Percentiles rank a stretch among this genome's conserved stretches.
These are phyloP conservation scores for Rotaria macrura DNA, from an alignment of 2,888 invertebrate genomes.

Conservation along the genomic window DNA sequence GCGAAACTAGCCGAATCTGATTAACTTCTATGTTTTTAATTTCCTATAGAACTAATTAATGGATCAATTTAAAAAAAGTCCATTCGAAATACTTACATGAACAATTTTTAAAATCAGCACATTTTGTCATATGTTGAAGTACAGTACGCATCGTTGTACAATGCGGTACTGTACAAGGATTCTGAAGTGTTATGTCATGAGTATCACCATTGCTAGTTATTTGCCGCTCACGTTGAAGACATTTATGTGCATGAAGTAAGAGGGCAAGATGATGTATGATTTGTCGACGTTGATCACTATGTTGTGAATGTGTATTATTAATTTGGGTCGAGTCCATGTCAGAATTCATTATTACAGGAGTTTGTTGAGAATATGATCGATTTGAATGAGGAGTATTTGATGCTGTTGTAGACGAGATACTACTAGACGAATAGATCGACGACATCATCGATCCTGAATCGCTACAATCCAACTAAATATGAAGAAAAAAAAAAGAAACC, in stretches of 20 bases:
- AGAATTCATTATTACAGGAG: background rate
- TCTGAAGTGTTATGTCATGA: background rate
- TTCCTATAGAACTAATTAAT: no score
- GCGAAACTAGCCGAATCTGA: no score
- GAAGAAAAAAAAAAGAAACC: background rate
- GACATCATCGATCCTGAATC: background rate
- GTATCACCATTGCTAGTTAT: constrained; percentile 29
- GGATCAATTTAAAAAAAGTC: no score
- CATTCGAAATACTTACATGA: constrained; percentile 56
- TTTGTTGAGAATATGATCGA: background rate
- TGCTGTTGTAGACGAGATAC: background rate
- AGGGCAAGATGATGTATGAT: constrained; percentile 68
- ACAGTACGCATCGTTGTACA: constrained; percentile 99
- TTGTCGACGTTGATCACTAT: background rate
- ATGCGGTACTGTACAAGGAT: constrained; percentile 73
- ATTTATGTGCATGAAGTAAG: constrained; percentile 93
- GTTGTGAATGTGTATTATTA: background rate
- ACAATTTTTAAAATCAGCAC: constrained; percentile 65
- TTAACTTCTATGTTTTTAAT: no score
- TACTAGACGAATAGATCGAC: background rate
- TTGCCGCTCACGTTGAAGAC: constrained; percentile 66
- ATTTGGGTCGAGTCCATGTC: background rate
- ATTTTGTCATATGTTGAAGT: constrained; percentile 91
- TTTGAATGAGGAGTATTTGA: background rate
- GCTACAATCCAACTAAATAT: background rate